These are phyloP conservation scores for Otocyon megalotis DNA, from an alignment of 2,113 vertebrate species.

Conservation along the genomic window DNA sequence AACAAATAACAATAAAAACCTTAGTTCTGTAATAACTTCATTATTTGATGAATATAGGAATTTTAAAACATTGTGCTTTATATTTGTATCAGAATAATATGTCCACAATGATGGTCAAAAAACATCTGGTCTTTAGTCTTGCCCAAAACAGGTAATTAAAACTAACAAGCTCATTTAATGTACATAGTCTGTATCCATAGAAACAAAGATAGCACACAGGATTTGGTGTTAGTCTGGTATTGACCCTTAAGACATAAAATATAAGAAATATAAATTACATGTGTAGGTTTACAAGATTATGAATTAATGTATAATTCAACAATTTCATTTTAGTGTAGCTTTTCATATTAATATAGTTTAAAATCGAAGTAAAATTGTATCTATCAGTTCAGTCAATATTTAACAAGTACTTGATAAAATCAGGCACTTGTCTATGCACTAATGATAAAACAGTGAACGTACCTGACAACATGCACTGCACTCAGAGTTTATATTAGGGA, in stretches of 20 bases:
- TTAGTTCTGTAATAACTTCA: neutral
- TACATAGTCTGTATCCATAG: neutral
- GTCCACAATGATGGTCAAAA: neutral
- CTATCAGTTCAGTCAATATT: neutral
- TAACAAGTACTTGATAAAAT: neutral
- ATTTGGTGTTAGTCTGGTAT: neutral
- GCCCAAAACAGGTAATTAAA: neutral
- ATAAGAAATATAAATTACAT: neutral
- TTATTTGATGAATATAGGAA: neutral
- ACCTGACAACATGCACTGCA: neutral
- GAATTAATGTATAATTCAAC: neutral
- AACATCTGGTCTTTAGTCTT: neutral
- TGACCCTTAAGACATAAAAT: neutral
- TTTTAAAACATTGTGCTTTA: neutral
- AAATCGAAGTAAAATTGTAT: neutral
- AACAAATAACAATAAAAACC: neutral
- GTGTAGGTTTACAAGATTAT: neutral
- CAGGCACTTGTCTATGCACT: neutral
- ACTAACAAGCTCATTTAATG: neutral
- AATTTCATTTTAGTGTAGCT: neutral
- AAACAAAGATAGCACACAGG: neutral
- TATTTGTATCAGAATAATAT: neutral
- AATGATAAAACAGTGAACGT: neutral
- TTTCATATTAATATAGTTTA: neutral
- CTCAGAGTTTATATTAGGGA: neutral